These are phyloP conservation scores for Calyptomena viridis DNA, from an alignment of 2,113 vertebrate species.

Conservation along the genomic window DNA sequence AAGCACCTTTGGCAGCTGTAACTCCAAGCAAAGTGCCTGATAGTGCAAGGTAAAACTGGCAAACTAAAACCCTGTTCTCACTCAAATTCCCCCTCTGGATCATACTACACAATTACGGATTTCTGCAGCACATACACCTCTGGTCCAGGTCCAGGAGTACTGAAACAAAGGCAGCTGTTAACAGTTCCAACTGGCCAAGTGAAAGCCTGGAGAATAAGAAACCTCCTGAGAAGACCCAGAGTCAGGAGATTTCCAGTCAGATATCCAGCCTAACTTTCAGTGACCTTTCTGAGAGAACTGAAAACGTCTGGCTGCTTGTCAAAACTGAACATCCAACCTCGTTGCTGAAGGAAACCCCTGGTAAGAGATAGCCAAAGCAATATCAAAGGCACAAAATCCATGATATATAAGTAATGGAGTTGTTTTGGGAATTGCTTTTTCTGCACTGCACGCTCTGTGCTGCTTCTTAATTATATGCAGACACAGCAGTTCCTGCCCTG, in stretches of 20 bases:
- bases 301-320: slow-evolving; percentile 48
- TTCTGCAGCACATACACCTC: neutral
- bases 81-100: neutral
- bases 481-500: neutral
- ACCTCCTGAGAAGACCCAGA: slow-evolving; percentile 44
- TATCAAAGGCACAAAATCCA: slow-evolving; percentile 46
- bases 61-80: neutral
- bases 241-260: slow-evolving; percentile 42
- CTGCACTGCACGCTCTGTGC: neutral
- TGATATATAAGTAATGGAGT: neutral
- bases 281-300: slow-evolving; percentile 33
- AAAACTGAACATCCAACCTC: slow-evolving; percentile 40
- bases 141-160: neutral
- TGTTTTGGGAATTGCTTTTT: slow-evolving; percentile 48
- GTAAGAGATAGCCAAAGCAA: slow-evolving; percentile 61
- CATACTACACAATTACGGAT: neutral
- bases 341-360: slow-evolving; percentile 11
- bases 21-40: neutral
- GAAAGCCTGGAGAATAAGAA: slow-evolving; percentile 24
- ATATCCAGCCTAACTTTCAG: slow-evolving; percentile 36
- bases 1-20: neutral
- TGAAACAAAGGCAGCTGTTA: slow-evolving; percentile 39
- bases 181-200: slow-evolving; percentile 11
- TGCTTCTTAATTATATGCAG: slow-evolving; percentile 25
- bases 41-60: neutral